Evolutionary conservation across 2,797 vertebrate species (phyloP), one percentile per base, ranked within the genome.

Genomic region (Micropoecilia bifurca): DNA sequence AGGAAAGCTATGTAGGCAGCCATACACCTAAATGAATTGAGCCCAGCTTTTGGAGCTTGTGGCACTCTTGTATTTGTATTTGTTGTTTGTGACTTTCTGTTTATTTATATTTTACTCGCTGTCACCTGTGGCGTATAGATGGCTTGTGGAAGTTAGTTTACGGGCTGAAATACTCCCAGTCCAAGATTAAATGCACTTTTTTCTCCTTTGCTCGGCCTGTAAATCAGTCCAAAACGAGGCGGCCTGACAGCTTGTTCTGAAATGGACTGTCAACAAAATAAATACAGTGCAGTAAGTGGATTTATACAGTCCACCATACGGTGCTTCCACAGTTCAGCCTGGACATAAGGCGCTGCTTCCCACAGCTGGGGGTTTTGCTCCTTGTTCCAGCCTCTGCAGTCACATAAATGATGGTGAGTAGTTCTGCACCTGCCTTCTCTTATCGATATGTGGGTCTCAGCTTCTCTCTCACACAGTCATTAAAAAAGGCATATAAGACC

Each of bases 181-280:
- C 53, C 2, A 2, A 79, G 80, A 90, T 85, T 87, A 83, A 83
- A 83, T 80, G 74, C 50, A 74, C 73, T 89, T 85, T 85, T 28
- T 39, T 7, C 13, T 39, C 79, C 79, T 43, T 53, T 53, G 22
- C 12, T 57, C 25, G 7, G 71, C 71, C 71, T 18, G 73, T 85
- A 87, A 86, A 88, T 86, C 10, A 10, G 72, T 77, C 79, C 73
- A 75, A 91, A 53, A 83, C 2, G 59, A 83, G 73, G 77, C 41
- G 0, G 69, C 30, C 74, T 85, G 84, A 77, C 89, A 85, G 78
- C 79, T 91, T 83, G 77, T 74, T 33, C 18, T 89, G 85, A 83
- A 87, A 85, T 75, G 74, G 79, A 66, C 84, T 85, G 89, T 90
- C 85, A 89, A 82, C 82, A 86, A 80, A 84, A 85, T 86, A 75